Base-by-base conservation (phyloP, 2,113 vertebrate genomes). In the Leucosticte australis region DNA sequence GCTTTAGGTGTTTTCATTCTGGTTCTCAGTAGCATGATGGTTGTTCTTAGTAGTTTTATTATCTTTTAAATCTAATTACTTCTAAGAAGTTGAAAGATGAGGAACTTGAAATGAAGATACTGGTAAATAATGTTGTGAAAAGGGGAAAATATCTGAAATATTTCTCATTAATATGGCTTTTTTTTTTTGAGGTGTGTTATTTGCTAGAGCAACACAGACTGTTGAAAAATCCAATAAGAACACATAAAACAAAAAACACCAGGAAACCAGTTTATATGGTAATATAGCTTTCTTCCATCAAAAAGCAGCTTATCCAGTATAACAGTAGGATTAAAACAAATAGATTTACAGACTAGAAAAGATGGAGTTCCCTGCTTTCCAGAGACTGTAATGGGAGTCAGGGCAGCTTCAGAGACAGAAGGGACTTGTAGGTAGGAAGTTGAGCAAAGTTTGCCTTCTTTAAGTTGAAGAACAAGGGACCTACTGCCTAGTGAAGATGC, bases 1-100 rank as follows among this genome's bases (percentile, higher is more conserved):
- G 42, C 27, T 84, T 74, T 46, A 67, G 31, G 41, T 62, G n/a
- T 37, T 91, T 64, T 60, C 44, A 28, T 64, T 74, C 20, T 79
- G 62, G 46, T 65, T 70, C 50, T 81, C 64, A 49, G 83, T 41
- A 76, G 46, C 46, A 69, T 1, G 2, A 47, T 57, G 41, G 28
- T 10, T 68, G 15, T 0, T 56, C 27, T 0, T 71, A 33, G 12
- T 52, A 6, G 11, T 9, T 68, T 28, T 28, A 41, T 59, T 47
- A 50, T 52, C n/a, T 33, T 86, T 69, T 73, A 56, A 76, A 69
- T 64, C 7, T 37, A 52, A 46, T 15, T 44, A 16, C 42, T 64
- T 79, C 21, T 69, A 44, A 39, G 39, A 68, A 83, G 19, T 13
- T 39, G 71, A 83, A 92, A 49, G 70, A 50, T 35, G 9, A 86